Conservation (phyloP, 2,113 vertebrate genomes). For the Neodontobutis hainanensis region DNA sequence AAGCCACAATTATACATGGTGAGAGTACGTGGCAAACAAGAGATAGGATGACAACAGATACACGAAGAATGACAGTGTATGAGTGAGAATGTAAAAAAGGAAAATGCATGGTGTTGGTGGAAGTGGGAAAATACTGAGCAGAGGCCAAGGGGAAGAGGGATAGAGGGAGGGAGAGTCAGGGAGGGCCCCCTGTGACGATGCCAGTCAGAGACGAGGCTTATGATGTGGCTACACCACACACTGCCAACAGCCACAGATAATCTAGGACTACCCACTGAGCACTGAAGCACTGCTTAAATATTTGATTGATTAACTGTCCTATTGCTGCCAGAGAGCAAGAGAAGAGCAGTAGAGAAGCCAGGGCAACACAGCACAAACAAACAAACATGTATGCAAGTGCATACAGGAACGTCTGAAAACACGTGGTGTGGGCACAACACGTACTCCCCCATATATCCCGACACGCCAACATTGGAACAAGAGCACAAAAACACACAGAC, state of each 20-base stretch:
- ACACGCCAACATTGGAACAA: conserved; percentile 60
- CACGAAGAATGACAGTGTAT: conserved; percentile 51
- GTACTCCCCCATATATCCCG: conserved; percentile 61
- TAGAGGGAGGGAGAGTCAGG: conserved; percentile 19
- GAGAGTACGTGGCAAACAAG: conserved; percentile 56
- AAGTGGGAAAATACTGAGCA: conserved; percentile 54
- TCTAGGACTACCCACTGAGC: conserved; percentile 77
- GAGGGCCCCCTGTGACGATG: conserved; percentile 57
- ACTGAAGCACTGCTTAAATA: conserved; percentile 81
- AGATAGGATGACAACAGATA: conserved; percentile 35
- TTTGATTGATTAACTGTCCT: conserved; percentile 85
- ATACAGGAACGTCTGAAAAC: conserved; percentile 67
- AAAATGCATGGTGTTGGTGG: conserved; percentile 41
- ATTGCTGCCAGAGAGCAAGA: conserved; percentile 73
- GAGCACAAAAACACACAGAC: conserved; percentile 53
- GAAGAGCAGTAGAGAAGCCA: conserved; percentile 62
- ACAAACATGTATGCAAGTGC: conserved; percentile 65
- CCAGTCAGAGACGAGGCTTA: conserved; percentile 69
- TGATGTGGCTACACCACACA: conserved; percentile 71
- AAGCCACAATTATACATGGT: conserved; percentile 74
- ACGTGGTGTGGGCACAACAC: conserved; percentile 61
- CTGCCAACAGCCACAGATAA: conserved; percentile 77
- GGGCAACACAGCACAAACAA: conserved; percentile 64
- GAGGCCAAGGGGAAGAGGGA: conserved; percentile 46
- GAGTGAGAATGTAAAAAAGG: conserved; percentile 38